These are phyloP conservation scores for Geococcyx californianus DNA, from an alignment of 2,113 vertebrate genomes.

Conservation along the genomic window DNA sequence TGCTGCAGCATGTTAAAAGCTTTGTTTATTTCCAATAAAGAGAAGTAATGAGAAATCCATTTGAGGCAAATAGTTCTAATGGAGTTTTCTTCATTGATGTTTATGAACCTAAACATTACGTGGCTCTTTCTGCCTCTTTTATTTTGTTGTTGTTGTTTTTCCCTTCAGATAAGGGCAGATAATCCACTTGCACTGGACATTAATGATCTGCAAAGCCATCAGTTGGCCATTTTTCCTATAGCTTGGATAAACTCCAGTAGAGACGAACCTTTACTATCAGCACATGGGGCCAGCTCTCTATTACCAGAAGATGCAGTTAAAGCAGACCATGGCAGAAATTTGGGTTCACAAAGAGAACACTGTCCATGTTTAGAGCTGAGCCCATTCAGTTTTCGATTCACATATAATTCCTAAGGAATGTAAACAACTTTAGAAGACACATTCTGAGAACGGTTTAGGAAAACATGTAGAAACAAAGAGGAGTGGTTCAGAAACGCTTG, in stretches of 20 bases:
- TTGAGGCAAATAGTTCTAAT: constrained; percentile 28
- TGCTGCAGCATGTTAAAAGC: constrained; percentile 2
- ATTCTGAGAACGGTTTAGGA: background rate
- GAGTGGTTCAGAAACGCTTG: background rate
- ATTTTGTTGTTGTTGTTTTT: background rate
- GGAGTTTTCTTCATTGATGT: constrained; percentile 16
- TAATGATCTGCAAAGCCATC: background rate
- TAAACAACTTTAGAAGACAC: background rate
- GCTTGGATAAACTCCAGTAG: background rate
- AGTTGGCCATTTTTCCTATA: background rate
- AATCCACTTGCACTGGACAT: background rate
- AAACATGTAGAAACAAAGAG: background rate
- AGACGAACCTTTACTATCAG: background rate
- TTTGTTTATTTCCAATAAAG: constrained; percentile 6
- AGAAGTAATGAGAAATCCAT: constrained; percentile 60
- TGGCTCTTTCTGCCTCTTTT: background rate
- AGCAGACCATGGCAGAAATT: background rate
- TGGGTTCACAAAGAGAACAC: background rate
- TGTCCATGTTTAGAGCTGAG: background rate
- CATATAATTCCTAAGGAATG: background rate
- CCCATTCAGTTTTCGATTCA: background rate
- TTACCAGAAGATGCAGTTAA: background rate
- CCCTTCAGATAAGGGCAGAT: background rate
- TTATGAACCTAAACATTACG: background rate
- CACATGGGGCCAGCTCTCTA: background rate